Evolutionary conservation across 2,113 vertebrate species (phyloP), one percentile per base, ranked within the genome.

Genomic region (Spea multiplicata): DNA sequence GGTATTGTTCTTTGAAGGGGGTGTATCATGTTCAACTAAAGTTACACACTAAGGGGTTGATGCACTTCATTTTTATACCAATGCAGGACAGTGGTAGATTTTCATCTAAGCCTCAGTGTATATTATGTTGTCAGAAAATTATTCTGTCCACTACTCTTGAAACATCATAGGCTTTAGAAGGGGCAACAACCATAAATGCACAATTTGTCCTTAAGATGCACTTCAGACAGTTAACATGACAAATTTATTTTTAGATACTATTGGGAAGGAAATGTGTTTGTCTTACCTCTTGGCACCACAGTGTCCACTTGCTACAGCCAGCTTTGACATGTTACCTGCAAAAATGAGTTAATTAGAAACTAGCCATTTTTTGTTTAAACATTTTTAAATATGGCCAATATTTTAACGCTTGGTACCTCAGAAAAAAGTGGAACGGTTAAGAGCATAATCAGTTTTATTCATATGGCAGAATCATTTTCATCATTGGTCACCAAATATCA

Each of bases 401-500:
- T 52, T 7, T 52, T 52, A 7, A 52, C 0, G 44, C 83, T 12
- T 72, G 84, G 73, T 86, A 76, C 86, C 88, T 90, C 89, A 90
- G 89, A 79, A 0, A 5, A 47, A 75, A 17, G n/a, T 64, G 84
- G 88, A 90, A 90, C 88, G 81, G 85, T 83, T 85, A 69, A 44
- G 8, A 30, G 62, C 81, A 57, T 83, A 84, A 88, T 90, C 89
- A 90, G 30, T 30, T 82, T 0, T 9, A 47, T 12, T 90, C 89
- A 90, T 89, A 46, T 87, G 89, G 89, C 89, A 89, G 88, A 90
- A 90, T 90, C 88, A 76, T 3, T 84, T 81, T 84, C 89, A 89
- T 90, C 89, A 90, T n/a, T 16, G 86, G 88, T 75, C 84, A 88
- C 87, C 84, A 76, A 46, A 7, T 64, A 8, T 6, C 10, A 2